A percentile compares a stretch with the other conserved stretches of the same genome.
Evolutionary conservation across 2,797 vertebrate species (phyloP).

Genomic region (Anabacerthia variegaticeps): DNA sequence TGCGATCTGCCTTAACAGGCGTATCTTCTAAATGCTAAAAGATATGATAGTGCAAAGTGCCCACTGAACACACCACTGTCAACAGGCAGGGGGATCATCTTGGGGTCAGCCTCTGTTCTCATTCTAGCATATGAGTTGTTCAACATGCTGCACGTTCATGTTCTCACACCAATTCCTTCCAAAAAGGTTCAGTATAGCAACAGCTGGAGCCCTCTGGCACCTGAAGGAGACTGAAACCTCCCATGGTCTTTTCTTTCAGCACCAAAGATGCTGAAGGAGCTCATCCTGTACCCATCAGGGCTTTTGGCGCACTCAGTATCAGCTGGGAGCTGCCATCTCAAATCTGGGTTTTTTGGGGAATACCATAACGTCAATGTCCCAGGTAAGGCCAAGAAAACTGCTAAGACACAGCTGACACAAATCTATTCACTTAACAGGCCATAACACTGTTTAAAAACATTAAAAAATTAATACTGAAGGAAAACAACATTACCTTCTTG

Average conservation of each 20-base stretch:
- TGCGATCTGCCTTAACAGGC: not conserved
- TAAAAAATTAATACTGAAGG: not conserved
- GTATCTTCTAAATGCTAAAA: not conserved
- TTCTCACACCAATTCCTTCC: not conserved
- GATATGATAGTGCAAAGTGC: accelerated
- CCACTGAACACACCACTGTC: accelerated
- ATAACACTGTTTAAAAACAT: not conserved
- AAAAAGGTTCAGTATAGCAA: not conserved
- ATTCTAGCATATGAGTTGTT: not conserved
- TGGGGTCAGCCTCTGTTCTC: not conserved
- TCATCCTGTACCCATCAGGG: not conserved
- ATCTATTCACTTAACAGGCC: not conserved
- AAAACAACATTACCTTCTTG: not conserved
- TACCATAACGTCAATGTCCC: not conserved
- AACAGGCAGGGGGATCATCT: not conserved
- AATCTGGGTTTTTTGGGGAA: not conserved
- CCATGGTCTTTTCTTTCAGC: not conserved
- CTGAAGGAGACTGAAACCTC: not conserved
- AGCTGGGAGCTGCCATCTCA: not conserved
- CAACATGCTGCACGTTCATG: accelerated
- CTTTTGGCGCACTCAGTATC: not conserved
- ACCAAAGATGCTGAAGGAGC: not conserved
- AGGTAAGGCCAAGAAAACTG: not conserved
- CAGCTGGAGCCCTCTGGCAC: not conserved
- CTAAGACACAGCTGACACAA: not conserved